Conservation (phyloP, 1,140 invertebrate species). For the Nylanderia fulva region DNA sequence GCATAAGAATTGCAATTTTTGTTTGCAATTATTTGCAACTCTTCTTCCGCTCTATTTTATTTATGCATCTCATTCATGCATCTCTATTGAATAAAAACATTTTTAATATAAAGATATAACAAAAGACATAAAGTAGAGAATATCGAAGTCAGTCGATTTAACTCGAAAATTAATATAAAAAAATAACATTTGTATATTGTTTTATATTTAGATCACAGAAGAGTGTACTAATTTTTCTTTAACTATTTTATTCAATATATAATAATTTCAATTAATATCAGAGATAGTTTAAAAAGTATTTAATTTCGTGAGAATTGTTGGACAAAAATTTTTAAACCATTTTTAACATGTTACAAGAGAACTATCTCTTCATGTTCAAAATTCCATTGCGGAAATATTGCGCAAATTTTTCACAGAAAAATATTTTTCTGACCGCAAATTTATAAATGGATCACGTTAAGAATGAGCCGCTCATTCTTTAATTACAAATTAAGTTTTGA, state of each 20-base stretch:
- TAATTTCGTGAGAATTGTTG: not conserved
- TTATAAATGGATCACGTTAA: slow-evolving; percentile 54
- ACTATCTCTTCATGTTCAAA: not conserved
- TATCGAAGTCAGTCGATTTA: not conserved
- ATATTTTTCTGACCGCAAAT: not conserved
- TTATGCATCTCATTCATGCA: not conserved
- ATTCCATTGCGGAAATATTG: not conserved
- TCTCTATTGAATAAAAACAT: not conserved
- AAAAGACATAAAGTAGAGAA: not conserved
- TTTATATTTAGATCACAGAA: no score
- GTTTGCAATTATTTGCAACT: no score
- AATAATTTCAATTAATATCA: not conserved
- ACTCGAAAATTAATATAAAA: no score
- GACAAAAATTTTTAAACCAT: not conserved
- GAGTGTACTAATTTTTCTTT: not conserved
- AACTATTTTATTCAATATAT: not conserved
- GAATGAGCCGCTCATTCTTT: slow-evolving; percentile 4
- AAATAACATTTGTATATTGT: no score
- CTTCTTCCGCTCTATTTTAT: not conserved
- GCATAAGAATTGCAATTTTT: slow-evolving; percentile 16
- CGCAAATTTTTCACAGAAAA: not conserved
- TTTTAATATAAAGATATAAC: not conserved
- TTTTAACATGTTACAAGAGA: not conserved
- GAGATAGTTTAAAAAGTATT: not conserved
- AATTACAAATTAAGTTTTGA: slow-evolving; percentile 62